phyloP scores from a whole-genome alignment of 2,888 invertebrate species.

The Tetanocera ferruginea region DNA sequence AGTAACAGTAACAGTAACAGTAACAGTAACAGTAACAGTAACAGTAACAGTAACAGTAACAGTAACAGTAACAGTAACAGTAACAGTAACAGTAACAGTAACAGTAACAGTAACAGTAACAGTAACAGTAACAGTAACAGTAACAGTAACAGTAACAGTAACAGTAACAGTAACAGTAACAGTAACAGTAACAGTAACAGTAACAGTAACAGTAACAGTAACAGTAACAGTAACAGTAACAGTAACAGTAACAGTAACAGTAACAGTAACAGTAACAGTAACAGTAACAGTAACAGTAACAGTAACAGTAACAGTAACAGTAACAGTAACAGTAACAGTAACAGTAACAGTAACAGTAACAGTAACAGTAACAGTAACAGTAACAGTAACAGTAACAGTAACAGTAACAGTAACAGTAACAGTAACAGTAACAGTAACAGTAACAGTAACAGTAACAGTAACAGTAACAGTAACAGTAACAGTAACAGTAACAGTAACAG shows the following conservation, averaged over 20 bases:
- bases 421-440: neutral
- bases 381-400: neutral
- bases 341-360: no score
- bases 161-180: neutral
- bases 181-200: neutral
- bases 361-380: neutral
- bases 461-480: neutral
- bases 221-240: no score
- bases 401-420: neutral
- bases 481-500: neutral
- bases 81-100: neutral
- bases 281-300: no score
- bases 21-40: neutral
- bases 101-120: neutral
- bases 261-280: no score
- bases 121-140: neutral
- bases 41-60: neutral
- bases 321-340: no score
- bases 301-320: no score
- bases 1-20: neutral
- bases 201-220: no score
- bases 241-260: no score
- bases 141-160: neutral
- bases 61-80: neutral
- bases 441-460: neutral